Percentiles rank a stretch among this genome's conserved stretches.
These are phyloP conservation scores for Corythaixoides concolor DNA, from an alignment of 2,113 vertebrate species.

Conservation along the genomic window DNA sequence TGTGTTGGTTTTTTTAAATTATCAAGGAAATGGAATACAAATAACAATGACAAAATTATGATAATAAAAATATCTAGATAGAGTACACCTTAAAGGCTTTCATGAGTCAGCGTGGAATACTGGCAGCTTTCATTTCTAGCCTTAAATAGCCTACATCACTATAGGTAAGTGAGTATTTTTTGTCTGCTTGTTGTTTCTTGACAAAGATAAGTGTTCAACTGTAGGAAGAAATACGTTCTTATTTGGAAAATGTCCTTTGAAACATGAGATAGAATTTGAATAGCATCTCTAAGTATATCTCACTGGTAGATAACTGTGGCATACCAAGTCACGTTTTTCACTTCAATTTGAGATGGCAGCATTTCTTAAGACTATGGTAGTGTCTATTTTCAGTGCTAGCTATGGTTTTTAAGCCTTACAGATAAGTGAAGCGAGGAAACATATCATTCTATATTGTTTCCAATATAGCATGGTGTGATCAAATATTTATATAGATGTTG, in stretches of 20 bases:
- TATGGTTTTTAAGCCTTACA: not conserved
- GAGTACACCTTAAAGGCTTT: not conserved
- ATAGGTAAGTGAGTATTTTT: not conserved
- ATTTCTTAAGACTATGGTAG: not conserved
- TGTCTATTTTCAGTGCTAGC: not conserved
- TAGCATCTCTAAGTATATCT: not conserved
- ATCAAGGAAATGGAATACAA: not conserved
- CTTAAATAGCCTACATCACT: not conserved
- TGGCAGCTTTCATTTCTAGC: conserved; percentile 10
- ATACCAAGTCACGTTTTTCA: not conserved
- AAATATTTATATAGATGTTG: not conserved
- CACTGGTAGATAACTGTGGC: not conserved
- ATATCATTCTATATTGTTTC: not conserved
- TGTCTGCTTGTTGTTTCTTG: not conserved
- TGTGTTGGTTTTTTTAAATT: not conserved
- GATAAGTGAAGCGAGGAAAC: not conserved
- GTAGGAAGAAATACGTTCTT: not conserved
- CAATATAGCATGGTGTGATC: not conserved
- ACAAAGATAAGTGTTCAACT: not conserved
- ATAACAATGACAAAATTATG: not conserved
- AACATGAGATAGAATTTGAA: not conserved
- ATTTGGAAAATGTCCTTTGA: not conserved
- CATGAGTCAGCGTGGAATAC: not conserved
- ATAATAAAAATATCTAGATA: not conserved
- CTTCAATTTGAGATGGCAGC: not conserved